Percentiles rank a stretch among this genome's conserved stretches.
phyloP scores from a whole-genome alignment of 1,140 invertebrate species.

The Myzus persicae region DNA sequence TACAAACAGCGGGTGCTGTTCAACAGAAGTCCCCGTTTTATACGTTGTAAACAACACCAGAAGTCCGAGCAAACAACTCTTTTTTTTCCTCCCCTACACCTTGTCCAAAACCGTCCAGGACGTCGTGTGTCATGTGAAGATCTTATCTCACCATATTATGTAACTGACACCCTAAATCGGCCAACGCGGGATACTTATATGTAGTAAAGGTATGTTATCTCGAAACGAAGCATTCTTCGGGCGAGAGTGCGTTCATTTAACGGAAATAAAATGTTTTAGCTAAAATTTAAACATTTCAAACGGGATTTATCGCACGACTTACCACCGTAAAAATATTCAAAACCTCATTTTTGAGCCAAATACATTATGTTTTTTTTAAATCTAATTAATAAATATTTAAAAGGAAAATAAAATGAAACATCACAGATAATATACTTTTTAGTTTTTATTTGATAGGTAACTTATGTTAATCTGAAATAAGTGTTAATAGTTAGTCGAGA shows the following conservation, averaged over 20 bases:
- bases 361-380: not conserved
- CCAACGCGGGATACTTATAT: not conserved
- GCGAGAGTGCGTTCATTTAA: not conserved
- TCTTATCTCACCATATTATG: constrained; percentile 2
- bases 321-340: no score
- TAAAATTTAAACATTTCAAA: not conserved
- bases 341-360: not conserved
- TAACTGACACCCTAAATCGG: constrained; percentile 7
- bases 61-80: constrained; percentile 24
- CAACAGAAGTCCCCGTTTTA: constrained; percentile 22
- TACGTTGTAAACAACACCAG: constrained; percentile 30
- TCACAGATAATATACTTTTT: not conserved
- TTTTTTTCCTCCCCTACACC: not conserved
- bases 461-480: not conserved
- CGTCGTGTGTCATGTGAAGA: not conserved
- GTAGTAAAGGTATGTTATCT: not conserved
- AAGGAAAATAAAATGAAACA: not conserved
- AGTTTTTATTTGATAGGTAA: not conserved
- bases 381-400: not conserved
- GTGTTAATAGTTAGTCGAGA: not conserved
- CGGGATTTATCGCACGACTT: not conserved
- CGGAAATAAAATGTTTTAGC: not conserved
- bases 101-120: not conserved
- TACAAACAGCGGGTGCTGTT: not conserved
- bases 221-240: not conserved